Evolutionary conservation across 2,797 vertebrate genomes (phyloP), one percentile per base, ranked within the genome.

Genomic region (Gymnoscopelus braueri): DNA sequence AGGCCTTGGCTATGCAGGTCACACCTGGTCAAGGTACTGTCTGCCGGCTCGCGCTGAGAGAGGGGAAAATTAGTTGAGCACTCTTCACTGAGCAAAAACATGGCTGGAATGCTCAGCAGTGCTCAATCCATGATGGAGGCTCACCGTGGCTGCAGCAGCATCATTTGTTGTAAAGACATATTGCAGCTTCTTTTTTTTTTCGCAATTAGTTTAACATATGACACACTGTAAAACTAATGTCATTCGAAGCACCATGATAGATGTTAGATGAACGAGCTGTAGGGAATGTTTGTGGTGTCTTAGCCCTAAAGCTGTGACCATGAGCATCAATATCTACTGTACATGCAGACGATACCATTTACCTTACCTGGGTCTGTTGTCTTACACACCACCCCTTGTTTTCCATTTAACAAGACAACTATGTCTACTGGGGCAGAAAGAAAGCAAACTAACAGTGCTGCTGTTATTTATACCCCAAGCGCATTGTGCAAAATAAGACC

Each of bases 401-500:
- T 78, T 66, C 10, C 39, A 61, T 63, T 63, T 54, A 71, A 67
- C 35, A 71, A 72, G 54, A 69, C 19, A 57, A 8, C 12, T 8
- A 50, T 3, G 7, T 53, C 70, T 14, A 57, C 60, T 60, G 69
- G 75, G 54, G 71, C 39, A 57, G 55, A 68, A 55, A 60, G 63
- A 63, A 62, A 71, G 26, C 24, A 67, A 77, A 67, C 39, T 58
- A 39, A 12, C 53, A 15, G 7, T 65, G 51, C 23, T 55, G 51
- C 29, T 55, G 14, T 65, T 65, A 60, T 77, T 71, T 58, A 66
- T 65, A 71, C 23, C 54, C 63, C 39, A 54, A 75, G 48, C 51
- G 69, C 65, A 68, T 29, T 75, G 70, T 82, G 63, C 60, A 79
- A 76, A 84, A 78, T 72, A 81, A 67, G 73, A 67, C 73, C 64